Evolutionary conservation across 2,113 vertebrate species (phyloP), one percentile per base, ranked within the genome.

Genomic region (human): DNA sequence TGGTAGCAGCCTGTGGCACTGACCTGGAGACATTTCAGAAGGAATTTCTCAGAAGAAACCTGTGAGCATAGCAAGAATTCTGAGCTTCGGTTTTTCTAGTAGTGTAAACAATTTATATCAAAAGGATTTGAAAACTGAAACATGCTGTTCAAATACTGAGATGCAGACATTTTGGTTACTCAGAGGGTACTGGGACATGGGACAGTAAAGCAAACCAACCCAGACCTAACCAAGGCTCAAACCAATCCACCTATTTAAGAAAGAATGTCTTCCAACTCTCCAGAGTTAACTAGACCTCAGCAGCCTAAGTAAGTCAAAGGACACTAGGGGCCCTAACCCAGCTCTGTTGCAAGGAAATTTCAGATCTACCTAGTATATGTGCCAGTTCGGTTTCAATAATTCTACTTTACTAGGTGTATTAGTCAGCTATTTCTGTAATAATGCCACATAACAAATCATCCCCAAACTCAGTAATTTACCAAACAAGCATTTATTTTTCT

Each of bases 131-230:
- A 88, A 94, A 89, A 93, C 40, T 52, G 81, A 96, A 96, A 85
- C 27, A 72, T 59, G 32, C 57, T 72, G 66, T 90, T 97, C 68
- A 80, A 94, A 80, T 96, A 88, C n/a, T 83, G 92, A 97, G 92
- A 89, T 59, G 18, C 27, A 94, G 38, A 52, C 38, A 50, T 88
- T 90, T 90, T 9, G n/a, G 35, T 90, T 81, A 72, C 52, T 83
- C 59, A 22, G 43, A 86, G 59, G 45, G 89, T 35, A n/a, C 86
- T 72, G 48, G 45, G 61, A 93, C 68, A 61, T 81, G 8, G 70
- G 64, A n/a, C 27, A 78, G 68, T 84, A 90, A 87, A 97, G 48
- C 81, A 86, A 92, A 82, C 13, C 85, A 92, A 52, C 27, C 22
- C 55, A 73, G 55, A 70, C 35, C 48, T 78, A 50, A 38, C 89